Evolutionary conservation across 1,140 invertebrate genomes (phyloP), one percentile per base, ranked within the genome.

Genomic region (Megathymus violae): DNA sequence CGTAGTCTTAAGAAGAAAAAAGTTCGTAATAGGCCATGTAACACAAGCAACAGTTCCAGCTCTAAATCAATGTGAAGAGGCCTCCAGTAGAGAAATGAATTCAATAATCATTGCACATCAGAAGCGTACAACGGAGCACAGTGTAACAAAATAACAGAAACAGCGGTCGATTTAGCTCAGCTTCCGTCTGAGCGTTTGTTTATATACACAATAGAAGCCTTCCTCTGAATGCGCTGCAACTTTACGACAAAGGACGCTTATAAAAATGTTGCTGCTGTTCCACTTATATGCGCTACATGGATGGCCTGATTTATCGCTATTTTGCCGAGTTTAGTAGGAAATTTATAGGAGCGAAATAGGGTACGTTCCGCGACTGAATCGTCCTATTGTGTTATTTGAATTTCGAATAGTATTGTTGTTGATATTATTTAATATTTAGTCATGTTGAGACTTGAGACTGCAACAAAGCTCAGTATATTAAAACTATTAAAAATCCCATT

Each of bases 241-340:
- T 51, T 38, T 38, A 22, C 41, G 13, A 59, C 54, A 59, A 59
- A 47, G 43, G 54, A 59, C 54, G 54, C 54, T 59, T 59, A 59
- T 59, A 59, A 59, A 59, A 59, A 59, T n/a, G n/a, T n/a, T n/a
- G n/a, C 54, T 34, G 54, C 25, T 54, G 34, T 22, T 43, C 54
- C 22, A 22, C 25, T 59, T 34, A 15, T 51, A 6, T 59, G 9
- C 19, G 22, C 14, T 41, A 19, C 13, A 58, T 31, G 19, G 40
- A 58, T 47, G 54, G 27, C 54, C 43, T 59, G 54, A 59, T 47
- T 59, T 46, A 59, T 38, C 46, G 19, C 27, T n/a, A 36, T 59
- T 47, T 46, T 46, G 27, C n/a, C 25, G 14, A 47, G 25, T 58
- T 54, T 25, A 54, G 51, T 41, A 15, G 22, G 46, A 54, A 36